Evolutionary conservation across 92 coral and sea anemone species (phyloP).

Genomic region (Hydrozoanthus gracilis): DNA sequence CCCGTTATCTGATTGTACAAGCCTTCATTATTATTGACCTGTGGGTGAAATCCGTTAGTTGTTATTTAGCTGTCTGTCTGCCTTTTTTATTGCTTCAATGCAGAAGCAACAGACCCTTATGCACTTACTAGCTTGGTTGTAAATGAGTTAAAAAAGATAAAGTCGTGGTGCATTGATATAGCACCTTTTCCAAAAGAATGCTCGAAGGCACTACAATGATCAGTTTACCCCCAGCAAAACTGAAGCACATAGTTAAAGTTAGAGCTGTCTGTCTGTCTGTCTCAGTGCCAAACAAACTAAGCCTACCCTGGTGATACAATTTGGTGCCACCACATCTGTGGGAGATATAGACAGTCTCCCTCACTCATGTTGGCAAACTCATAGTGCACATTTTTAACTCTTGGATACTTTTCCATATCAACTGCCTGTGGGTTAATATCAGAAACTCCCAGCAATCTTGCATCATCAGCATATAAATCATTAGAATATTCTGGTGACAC

Average conservation of each 20-base stretch:
- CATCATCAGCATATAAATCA: constrained; percentile 82
- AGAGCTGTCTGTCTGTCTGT: not conserved
- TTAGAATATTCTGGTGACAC: constrained; percentile 91
- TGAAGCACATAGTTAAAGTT: too few species aligned
- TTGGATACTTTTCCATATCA: constrained; percentile 86
- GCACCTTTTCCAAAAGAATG: too few species aligned
- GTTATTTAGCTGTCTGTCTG: constrained; percentile 12
- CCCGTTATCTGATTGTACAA: too few species aligned
- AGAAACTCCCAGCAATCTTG: constrained; percentile 80
- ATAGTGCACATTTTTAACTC: constrained; percentile 86
- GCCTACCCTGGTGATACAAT: constrained; percentile 86
- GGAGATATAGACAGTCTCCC: constrained; percentile 93
- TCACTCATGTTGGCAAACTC: constrained; percentile 82
- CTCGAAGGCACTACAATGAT: not conserved
- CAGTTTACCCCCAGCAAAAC: too few species aligned
- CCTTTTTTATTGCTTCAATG: not conserved
- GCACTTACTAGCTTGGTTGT: too few species aligned
- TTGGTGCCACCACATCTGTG: constrained; percentile 99
- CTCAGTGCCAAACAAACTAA: not conserved
- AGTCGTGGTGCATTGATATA: too few species aligned
- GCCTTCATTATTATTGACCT: too few species aligned
- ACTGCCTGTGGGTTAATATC: constrained; percentile 91
- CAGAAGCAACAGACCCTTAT: too few species aligned
- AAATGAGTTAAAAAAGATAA: too few species aligned
- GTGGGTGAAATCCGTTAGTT: not conserved